Base-by-base conservation (phyloP, 2,888 invertebrate species). In the Prosapia bicincta region DNA sequence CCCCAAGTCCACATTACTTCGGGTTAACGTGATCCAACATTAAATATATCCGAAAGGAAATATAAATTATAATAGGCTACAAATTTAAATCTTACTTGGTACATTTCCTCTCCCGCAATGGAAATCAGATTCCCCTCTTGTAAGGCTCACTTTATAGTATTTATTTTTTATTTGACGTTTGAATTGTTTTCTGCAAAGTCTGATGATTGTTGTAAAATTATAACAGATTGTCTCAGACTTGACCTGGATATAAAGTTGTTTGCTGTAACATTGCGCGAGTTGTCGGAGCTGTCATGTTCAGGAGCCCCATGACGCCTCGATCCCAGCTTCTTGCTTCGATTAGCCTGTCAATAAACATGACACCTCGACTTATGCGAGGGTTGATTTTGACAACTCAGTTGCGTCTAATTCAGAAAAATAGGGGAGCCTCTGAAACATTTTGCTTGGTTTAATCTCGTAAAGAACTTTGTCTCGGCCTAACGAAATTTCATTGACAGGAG, bases 271-370 rank as follows among this genome's bases (percentile, higher is more conserved):
- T 54, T 54, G 54, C 54, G 20, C n/a, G 20, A 54, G 20, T 20
- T 54, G 54, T 54, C 54, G 54, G 20, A 54, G 54, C 54, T 54
- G 54, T 54, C 54, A 54, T 54, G 20, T 54, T 54, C 54, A 54
- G 54, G 20, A 9, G 54, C 54, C 54, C 54, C 54, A 54, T 54
- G 54, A 20, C 54, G 54, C 20, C 54, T 3, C 54, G 20, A 5
- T 13, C 20, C 54, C 54, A 9, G 20, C 54, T 54, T 54, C 54
- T 54, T 54, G 54, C 54, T 54, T 20, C 54, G 20, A 54, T 54
- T 54, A 20, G 5, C 54, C 13, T 54, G 54, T 54, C 54, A 54
- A 80, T 80, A 78, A 76, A 77, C 79, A 78, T 77, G 79, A 77
- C 79, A 80, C 78, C 75, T 66, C 66, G n/a, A 71, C 26, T 54